Evolutionary conservation across 2,113 vertebrate species (phyloP).

Genomic region (Tragelaphus buxtoni): DNA sequence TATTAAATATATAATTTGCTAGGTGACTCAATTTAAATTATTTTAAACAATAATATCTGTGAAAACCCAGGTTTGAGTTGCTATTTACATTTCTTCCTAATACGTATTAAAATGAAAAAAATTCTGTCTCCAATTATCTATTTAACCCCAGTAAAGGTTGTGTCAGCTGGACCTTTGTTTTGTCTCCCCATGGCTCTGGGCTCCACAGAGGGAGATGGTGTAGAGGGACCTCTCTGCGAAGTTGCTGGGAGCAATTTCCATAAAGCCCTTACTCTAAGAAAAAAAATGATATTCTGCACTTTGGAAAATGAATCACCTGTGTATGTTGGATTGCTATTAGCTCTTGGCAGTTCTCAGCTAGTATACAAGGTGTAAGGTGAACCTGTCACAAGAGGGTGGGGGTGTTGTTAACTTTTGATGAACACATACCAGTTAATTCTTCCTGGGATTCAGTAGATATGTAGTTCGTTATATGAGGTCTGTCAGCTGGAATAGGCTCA

Average conservation of each 20-base stretch:
- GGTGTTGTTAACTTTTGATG: neutral
- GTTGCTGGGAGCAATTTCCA: neutral
- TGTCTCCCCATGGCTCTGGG: neutral
- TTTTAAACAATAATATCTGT: neutral
- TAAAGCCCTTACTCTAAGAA: neutral
- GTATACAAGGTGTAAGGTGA: neutral
- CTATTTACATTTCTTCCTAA: neutral
- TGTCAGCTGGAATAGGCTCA: neutral
- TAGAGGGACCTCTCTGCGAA: neutral
- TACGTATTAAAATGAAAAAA: neutral
- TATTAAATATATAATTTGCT: neutral
- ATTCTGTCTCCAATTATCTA: neutral
- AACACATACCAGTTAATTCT: neutral
- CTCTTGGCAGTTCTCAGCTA: neutral
- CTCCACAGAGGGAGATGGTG: neutral
- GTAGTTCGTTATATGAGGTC: neutral
- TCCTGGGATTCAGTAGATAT: neutral
- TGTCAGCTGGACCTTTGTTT: neutral
- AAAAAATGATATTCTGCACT: neutral
- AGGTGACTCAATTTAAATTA: neutral
- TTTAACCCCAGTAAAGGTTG: neutral
- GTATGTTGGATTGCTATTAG: neutral
- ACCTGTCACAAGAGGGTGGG: neutral
- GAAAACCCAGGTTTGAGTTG: neutral
- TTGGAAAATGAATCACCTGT: neutral